Evolutionary conservation across 1,140 invertebrate species (phyloP), one percentile per base, ranked within the genome.

Genomic region (Rhopalosiphum padi): DNA sequence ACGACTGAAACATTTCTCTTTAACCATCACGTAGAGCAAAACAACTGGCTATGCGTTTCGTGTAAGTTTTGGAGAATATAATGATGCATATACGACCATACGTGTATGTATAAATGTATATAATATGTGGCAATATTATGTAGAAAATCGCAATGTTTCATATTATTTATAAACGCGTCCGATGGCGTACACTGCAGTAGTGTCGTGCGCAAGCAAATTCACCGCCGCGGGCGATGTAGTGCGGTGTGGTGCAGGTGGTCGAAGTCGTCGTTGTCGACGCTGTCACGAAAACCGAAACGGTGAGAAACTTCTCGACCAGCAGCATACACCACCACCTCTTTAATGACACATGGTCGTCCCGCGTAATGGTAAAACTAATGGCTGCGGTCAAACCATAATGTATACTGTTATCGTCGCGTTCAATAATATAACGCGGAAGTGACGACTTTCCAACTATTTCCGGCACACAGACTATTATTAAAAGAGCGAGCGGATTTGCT

Each of bases 361-460:
- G 18, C n/a, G 25, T 87, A 51, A 87, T 87, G 86, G 30, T 46
- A 87, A 87, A 87, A 87, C 25, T 87, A 87, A 87, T 46, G n/a
- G 46, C 18, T 46, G 30, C 46, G 86, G 86, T 87, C 15, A 87
- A 87, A 46, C 86, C n/a, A n/a, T 46, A n/a, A 77, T 77, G n/a
- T 77, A 77, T n/a, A 77, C 30, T n/a, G 18, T 51, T 51, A 87
- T n/a, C 46, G 86, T 87, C 30, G 25, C 18, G 11, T n/a, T 48
- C 83, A 41, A 51, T 35, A 48, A n/a, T 48, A n/a, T 48, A 87
- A 87, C 18, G 30, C 46, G 86, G 43, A 51, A 87, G 43, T 87
- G 43, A 11, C 30, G n/a, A 87, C 30, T 87, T 87, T 87, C 18
- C 22, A 48, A 48, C 43, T 48, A 48, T 46, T 43, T 18, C 41